Percentiles rank a stretch among this genome's conserved stretches.
Evolutionary conservation across 2,797 vertebrate genomes (phyloP).

Genomic region (Mycteria americana): DNA sequence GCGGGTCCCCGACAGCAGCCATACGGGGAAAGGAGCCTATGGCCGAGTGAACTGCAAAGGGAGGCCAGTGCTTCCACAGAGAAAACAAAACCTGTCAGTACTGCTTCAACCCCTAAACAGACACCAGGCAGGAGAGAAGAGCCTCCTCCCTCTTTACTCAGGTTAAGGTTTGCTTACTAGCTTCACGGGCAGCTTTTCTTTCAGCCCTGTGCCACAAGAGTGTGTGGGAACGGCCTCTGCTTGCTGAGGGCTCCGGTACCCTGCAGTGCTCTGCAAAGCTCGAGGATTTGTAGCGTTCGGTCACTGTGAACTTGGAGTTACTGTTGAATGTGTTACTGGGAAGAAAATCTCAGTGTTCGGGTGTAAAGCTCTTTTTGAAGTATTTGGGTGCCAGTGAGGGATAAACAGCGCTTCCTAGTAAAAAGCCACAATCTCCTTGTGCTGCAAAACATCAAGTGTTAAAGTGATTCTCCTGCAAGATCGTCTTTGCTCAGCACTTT

Average conservation of each 20-base stretch:
- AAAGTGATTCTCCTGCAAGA: neutral
- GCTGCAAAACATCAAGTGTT: neutral
- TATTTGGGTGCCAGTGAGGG: neutral
- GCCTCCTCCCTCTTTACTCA: neutral
- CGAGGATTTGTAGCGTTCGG: accelerated
- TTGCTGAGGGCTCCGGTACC: neutral
- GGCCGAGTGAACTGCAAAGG: neutral
- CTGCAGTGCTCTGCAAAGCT: neutral
- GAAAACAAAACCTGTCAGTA: neutral
- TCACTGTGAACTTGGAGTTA: neutral
- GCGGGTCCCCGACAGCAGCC: neutral
- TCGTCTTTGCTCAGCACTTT: neutral
- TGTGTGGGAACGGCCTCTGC: neutral
- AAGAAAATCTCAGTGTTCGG: neutral
- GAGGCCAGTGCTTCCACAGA: neutral
- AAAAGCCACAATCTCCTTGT: neutral
- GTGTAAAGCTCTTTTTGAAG: neutral
- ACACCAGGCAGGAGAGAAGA: neutral
- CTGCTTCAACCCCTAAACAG: neutral
- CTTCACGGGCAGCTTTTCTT: neutral
- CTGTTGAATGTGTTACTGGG: neutral
- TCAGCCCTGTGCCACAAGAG: neutral
- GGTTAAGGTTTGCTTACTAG: neutral
- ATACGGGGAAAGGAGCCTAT: accelerated
- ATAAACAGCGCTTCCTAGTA: neutral